Evolutionary conservation across 2,113 vertebrate species (phyloP).

Genomic region (Sorex araneus): DNA sequence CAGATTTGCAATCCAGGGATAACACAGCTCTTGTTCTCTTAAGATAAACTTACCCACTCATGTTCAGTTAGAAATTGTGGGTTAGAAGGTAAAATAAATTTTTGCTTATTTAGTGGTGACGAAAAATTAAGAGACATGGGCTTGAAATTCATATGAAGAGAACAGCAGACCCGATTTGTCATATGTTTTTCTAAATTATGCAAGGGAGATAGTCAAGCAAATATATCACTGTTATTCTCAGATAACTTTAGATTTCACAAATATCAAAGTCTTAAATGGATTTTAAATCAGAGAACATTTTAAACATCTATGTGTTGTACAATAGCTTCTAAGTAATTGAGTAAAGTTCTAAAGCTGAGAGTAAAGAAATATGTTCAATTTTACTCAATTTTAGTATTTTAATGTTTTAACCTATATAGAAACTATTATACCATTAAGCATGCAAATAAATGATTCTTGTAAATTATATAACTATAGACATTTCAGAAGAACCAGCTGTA

Average conservation of each 20-base stretch:
- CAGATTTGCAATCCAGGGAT: conserved; percentile 60
- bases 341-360: neutral
- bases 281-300: neutral
- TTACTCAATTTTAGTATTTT: neutral
- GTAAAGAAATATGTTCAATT: neutral
- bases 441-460: neutral
- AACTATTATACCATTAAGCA: neutral
- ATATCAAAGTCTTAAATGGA: neutral
- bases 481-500: neutral
- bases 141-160: neutral
- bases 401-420: neutral
- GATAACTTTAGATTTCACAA: neutral
- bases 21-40: neutral
- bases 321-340: neutral
- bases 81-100: neutral
- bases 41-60: conserved; percentile 50
- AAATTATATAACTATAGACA: neutral
- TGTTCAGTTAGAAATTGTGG: conserved; percentile 24
- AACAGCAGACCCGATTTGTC: neutral
- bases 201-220: neutral
- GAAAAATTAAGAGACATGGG: neutral
- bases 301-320: neutral
- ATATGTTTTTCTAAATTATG: neutral
- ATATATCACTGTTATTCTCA: neutral
- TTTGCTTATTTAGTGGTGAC: neutral